A percentile compares a stretch with the other conserved stretches of the same genome.
Evolutionary conservation across 2,113 vertebrate genomes (phyloP).

Genomic region (Euleptes europaea): DNA sequence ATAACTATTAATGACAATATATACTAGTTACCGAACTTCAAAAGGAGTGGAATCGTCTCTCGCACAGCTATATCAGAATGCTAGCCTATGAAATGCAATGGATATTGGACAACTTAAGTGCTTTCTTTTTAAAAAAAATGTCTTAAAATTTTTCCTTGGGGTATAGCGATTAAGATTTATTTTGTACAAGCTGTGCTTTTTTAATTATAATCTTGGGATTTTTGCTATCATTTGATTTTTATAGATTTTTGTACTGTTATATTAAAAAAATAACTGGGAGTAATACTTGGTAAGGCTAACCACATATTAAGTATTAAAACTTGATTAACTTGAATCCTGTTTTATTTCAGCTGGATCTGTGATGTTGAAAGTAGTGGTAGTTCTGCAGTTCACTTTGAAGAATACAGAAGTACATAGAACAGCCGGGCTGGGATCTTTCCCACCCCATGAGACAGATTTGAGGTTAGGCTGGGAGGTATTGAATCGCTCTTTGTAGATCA

Average conservation of each 20-base stretch:
- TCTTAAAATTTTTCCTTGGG: slow-evolving; percentile 79
- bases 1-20: slow-evolving; percentile 70
- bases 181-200: slow-evolving; percentile 82
- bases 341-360: slow-evolving; percentile 67
- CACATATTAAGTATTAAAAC: slow-evolving; percentile 78
- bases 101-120: slow-evolving; percentile 75
- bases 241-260: slow-evolving; percentile 81
- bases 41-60: slow-evolving; percentile 65
- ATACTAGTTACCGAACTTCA: slow-evolving; percentile 67
- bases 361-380: background rate
- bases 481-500: slow-evolving; percentile 26
- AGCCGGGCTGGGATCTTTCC: slow-evolving; percentile 25
- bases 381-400: slow-evolving; percentile 48
- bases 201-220: slow-evolving; percentile 79
- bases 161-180: slow-evolving; percentile 75
- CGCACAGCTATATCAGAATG: slow-evolving; percentile 73
- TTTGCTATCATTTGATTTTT: slow-evolving; percentile 82
- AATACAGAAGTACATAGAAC: background rate
- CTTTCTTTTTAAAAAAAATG: slow-evolving; percentile 78
- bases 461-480: background rate
- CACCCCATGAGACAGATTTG: slow-evolving; percentile 36
- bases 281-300: slow-evolving; percentile 82
- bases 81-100: slow-evolving; percentile 64
- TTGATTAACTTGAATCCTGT: slow-evolving; percentile 74
- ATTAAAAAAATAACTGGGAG: slow-evolving; percentile 73